Base-by-base conservation (phyloP, 2,797 vertebrate species). In the Hoplostethus atlanticus region DNA sequence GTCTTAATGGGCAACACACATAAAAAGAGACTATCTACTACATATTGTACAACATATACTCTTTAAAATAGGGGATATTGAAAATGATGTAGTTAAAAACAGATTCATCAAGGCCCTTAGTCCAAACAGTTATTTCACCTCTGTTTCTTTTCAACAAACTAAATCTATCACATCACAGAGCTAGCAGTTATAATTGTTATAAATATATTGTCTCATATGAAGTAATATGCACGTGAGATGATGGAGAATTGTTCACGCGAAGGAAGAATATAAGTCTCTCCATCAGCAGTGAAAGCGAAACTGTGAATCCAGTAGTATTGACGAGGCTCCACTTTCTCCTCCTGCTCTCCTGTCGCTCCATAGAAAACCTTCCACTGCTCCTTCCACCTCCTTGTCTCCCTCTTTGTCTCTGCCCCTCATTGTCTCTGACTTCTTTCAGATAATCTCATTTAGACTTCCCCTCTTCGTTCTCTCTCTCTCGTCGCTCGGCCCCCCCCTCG, bases 391-490 rank as follows among this genome's bases (percentile, higher is more conserved):
- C 91, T 86, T 90, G 85, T 90, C 85, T 74, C 48, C 84, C 81
- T 71, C 83, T 71, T 76, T 82, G 69, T 83, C 79, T 66, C 80
- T 90, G 21, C 21, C 21, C 21, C 21, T 21, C 85, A 92, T 90
- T 91, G 89, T 90, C 86, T 91, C 85, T 25, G 63, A 89, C 87
- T 89, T 87, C 90, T 90, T 89, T 91, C 84, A 91, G 81, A 90
- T 93, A 92, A 92, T 93, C 88, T 91, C 87, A 89, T 91, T 90
- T 90, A 78, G 91, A 89, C 84, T 88, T 90, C 75, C 83, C 76
- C 85, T 89, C 90, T 87, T 85, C 79, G 86, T 85, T 91, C 87
- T 91, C 80, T 82, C 84, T 21, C 21, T 21, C 21, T 21, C 21
- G 21, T 21, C 21, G 21, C 21, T 21, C 21, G 21, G 1, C 21